Evolutionary conservation across 35 echinoderm and acorn worm species (phyloP), one percentile per base, ranked within the genome.

Genomic region (Holothuria glaberrima): DNA sequence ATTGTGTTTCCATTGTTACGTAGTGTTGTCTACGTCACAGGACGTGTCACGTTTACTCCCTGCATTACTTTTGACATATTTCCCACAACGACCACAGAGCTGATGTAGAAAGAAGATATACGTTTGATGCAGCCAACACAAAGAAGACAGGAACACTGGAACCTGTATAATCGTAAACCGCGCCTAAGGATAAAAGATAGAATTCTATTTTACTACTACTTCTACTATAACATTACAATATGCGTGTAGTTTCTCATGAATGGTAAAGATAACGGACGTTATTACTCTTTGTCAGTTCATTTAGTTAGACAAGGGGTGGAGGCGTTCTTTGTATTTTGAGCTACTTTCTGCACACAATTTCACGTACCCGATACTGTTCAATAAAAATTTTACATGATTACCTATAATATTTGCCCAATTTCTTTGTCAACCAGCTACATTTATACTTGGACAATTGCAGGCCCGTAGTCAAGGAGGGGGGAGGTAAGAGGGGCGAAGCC

Each of bases 1-100:
- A 59, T 59, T 59, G 58, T 59, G 21, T 59, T 59, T 12, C 21
- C 21, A 21, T 67, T 67, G 30, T 67, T 18, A 67, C 20, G 20
- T 17, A 25, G n/a, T 67, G 9, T 25, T 12, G 12, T 25, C 30
- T 70, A 25, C 21, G 12, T 70, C 67, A 70, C 5, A 70, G 12
- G 62, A 65, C 10, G 36, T 7, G 36, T 41, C 36, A 4, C 7
- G 2, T 41, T 4, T 13, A 13, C 28, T 22, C 21, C 28, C 61
- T 65, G 27, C 61, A 65, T 65, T 6, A 65, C 21, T 28, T 19
- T 65, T 65, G 61, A 28, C 21, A 41, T 41, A 2, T 41, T 41
- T 75, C 71, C 35, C 18, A 75, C 21, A 75, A 4, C 16, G 71
- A 75, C 71, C 71, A 75, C n/a, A 75, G 10, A 18, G 46, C 46